Evolutionary conservation across 2,113 vertebrate genomes (phyloP).

Genomic region (Dasypus novemcinctus): DNA sequence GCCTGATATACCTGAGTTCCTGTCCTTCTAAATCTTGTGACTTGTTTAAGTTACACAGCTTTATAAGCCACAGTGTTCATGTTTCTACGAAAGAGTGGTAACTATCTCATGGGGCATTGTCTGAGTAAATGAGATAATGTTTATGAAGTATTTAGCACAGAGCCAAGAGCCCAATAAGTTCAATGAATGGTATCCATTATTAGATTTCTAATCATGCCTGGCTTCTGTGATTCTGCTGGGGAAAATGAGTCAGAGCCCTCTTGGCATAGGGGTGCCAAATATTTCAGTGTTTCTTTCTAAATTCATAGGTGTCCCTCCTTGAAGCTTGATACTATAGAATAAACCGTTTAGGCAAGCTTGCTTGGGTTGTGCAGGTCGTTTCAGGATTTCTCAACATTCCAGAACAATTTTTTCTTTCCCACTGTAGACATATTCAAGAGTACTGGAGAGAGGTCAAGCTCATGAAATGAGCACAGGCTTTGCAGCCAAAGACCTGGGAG

Average conservation of each 20-base stretch:
- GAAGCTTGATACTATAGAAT: not conserved
- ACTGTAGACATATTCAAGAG: not conserved
- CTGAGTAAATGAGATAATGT: not conserved
- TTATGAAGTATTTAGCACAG: not conserved
- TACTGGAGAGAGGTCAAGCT: not conserved
- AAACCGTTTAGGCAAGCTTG: not conserved
- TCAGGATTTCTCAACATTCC: not conserved
- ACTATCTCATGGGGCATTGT: not conserved
- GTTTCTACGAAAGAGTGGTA: not conserved
- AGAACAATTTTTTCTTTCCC: not conserved
- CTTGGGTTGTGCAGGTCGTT: not conserved
- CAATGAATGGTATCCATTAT: not conserved
- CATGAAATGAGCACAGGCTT: slow-evolving; percentile 24
- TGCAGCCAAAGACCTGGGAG: not conserved
- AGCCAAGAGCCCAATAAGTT: not conserved
- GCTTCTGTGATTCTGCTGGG: not conserved
- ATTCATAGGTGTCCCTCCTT: not conserved
- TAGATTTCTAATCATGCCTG: not conserved
- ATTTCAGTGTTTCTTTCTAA: slow-evolving; percentile 12
- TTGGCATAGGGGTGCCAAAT: not conserved
- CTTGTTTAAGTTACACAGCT: not conserved
- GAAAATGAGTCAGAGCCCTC: not conserved
- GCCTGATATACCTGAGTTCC: not conserved
- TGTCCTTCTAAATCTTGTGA: not conserved
- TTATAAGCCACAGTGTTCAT: not conserved